Base-by-base conservation (phyloP, 2,888 invertebrate species). In the Caenorhabditis angaria region DNA sequence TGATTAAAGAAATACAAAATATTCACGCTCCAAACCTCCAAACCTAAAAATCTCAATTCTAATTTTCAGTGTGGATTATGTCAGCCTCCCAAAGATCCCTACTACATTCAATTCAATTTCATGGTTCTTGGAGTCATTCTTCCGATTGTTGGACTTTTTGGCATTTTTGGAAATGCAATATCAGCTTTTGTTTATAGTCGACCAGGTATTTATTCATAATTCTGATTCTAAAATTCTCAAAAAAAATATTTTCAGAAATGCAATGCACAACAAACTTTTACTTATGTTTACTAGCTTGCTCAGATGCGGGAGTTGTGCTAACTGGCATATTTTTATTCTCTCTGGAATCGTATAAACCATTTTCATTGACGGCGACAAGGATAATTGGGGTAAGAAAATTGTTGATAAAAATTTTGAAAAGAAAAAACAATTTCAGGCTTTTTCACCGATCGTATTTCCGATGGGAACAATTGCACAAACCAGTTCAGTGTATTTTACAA, bases 401-500 rank as follows among this genome's bases (percentile, higher is more conserved):
- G 10, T 14, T 18, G 2, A 24, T 3, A 32, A 32, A 18, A 10
- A 57, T 57, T 25, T 59, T 25, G 12, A 20, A 29, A 5, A 12
- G 8, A 47, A 63, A 3, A 58, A 56, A 57, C 14, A 29, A 18
- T 83, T 77, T 71, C 78, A 80, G 56, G 55, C 65, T 29, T 61
- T 83, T 20, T 82, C 84, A 3, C 80, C 82, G 10, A 73, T 82
- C 55, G 77, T 85, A 8, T 87, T 83, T 61, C 86, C 87, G 20
- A 81, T 84, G 76, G 83, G 83, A n/a, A 83, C 84, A 82, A 81
- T 82, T 29, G 87, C 87, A 50, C 87, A 87, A 65, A 86, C 87
- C 24, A 85, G 85, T 61, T 85, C 85, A 2, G 86, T 87, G 5
- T 87, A 87, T 60, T 87, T 86, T 62, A 87, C 87, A n/a, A 75